Evolutionary conservation across 2,888 invertebrate genomes (phyloP), one percentile per base, ranked within the genome.

Genomic region (Aethes cnicana): DNA sequence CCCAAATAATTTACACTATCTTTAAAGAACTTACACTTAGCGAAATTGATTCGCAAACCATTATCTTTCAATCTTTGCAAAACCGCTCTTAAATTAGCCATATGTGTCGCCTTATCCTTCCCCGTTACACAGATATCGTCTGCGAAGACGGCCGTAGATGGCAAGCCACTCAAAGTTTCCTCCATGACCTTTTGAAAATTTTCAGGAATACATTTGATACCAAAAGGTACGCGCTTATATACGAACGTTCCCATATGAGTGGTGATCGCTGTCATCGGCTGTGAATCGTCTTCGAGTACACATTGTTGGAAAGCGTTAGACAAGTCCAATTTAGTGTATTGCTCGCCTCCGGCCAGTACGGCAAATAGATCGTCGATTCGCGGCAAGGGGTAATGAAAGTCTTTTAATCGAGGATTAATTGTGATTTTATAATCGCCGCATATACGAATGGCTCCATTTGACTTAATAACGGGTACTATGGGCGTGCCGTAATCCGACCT

Each of bases 401-500:
- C 25, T 39, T 54, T 50, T 17, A 57, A 41, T 5, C 18, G 33
- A 11, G 42, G 42, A 16, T 57, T 57, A 2, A 57, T 43, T 4
- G 54, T 54, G 16, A 54, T 44, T 36, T 57, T n/a, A n/a, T n/a
- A n/a, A n/a, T 57, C 30, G 21, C 39, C 25, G 26, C 17, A 7
- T 3, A 63, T 23, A 3, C 62, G 54, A 8, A 62, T 55, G 9
- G 12, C 16, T 0, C 60, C 62, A 8, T 57, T 47, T 0, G 25
- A 7, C 50, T 64, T 61, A 18, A 60, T 32, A 2, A 61, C 58
- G 3, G 61, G 62, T 1, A 66, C 63, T 7, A 62, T 58, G 1
- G 52, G 52, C 11, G 66, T 69, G 4, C 63, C 67, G 33, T 62
- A 65, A 6, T 64, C 65, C 0, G 65, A 67, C 4, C 54, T 25